Percentiles rank a stretch among this genome's conserved stretches.
These are phyloP conservation scores for Lepidocolaptes lacrymiger DNA, from an alignment of 2,797 vertebrate genomes.

Conservation along the genomic window DNA sequence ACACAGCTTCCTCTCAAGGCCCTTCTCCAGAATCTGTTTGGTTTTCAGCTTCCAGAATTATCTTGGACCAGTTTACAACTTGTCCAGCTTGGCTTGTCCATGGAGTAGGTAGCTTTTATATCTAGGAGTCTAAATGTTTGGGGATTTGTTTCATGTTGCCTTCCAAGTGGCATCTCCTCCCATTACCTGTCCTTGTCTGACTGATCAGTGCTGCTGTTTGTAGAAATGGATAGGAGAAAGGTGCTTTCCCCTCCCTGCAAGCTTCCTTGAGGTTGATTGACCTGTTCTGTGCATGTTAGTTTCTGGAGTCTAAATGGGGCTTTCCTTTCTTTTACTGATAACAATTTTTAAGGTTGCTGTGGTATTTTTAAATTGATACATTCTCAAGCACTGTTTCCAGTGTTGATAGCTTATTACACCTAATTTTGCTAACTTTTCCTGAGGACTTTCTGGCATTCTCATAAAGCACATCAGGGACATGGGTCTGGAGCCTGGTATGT, in stretches of 20 bases:
- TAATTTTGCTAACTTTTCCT: not conserved
- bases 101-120: not conserved
- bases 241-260: not conserved
- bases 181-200: not conserved
- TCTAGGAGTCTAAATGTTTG: not conserved
- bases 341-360: not conserved
- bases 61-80: not conserved
- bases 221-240: not conserved
- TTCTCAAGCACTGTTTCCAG: not conserved
- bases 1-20: not conserved
- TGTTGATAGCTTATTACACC: not conserved
- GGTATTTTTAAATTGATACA: not conserved
- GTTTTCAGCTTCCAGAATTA: not conserved
- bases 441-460: fast-evolving
- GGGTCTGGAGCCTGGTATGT: not conserved
- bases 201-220: not conserved
- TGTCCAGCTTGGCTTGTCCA: not conserved
- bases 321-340: not conserved
- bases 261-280: not conserved
- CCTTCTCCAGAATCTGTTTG: not conserved
- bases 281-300: not conserved
- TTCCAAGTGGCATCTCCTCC: not conserved
- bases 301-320: not conserved
- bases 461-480: not conserved
- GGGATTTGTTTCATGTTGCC: not conserved